A percentile compares a stretch with the other conserved stretches of the same genome.
phyloP scores from a whole-genome alignment of 2,888 invertebrate genomes.

The Oligia fasciuncula region DNA sequence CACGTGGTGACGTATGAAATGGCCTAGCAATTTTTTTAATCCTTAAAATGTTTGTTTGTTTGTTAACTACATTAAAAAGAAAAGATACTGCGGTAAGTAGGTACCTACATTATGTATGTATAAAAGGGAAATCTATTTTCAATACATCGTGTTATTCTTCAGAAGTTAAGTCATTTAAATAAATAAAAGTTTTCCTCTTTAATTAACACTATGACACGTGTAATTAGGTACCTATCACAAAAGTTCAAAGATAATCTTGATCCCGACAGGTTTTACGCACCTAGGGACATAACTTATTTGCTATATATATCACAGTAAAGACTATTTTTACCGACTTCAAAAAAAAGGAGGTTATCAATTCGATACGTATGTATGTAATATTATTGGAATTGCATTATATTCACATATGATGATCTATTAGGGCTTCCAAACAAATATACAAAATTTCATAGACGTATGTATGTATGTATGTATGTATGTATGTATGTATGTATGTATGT shows the following conservation, averaged over 20 bases:
- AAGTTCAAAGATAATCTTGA: constrained; percentile 22
- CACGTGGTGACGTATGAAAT: too few relatives aligned
- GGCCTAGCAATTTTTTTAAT: background rate
- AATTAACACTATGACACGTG: background rate
- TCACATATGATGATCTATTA: too few relatives aligned
- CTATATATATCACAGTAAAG: background rate
- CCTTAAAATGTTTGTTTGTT: background rate
- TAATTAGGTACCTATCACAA: background rate
- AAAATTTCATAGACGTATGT: too few relatives aligned
- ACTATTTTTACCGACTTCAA: too few relatives aligned
- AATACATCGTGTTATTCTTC: background rate
- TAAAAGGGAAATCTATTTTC: background rate
- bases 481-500: too few relatives aligned
- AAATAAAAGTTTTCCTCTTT: constrained; percentile 10
- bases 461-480: too few relatives aligned
- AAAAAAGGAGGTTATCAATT: too few relatives aligned
- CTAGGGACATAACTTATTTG: background rate
- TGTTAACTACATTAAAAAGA: background rate
- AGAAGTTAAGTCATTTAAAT: background rate
- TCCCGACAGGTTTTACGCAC: background rate
- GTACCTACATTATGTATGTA: background rate
- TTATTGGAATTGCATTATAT: too few relatives aligned
- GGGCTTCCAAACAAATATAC: too few relatives aligned
- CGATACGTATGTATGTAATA: too few relatives aligned
- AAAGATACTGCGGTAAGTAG: background rate